Evolutionary conservation across 2,113 vertebrate species (phyloP).

Genomic region (Pongo abelii): DNA sequence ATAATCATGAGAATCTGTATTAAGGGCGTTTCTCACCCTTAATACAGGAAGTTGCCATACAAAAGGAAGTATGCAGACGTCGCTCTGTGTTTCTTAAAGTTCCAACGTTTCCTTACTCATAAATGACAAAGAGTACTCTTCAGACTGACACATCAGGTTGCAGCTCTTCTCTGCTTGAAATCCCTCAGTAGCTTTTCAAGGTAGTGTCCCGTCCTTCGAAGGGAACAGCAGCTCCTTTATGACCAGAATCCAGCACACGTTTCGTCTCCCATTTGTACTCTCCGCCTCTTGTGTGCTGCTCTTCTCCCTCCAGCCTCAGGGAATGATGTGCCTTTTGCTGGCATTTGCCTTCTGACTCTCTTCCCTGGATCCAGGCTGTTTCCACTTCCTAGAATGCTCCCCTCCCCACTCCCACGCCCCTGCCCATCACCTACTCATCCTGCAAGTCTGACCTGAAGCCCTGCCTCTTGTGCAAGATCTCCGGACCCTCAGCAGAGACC

Average conservation of each 20-base stretch:
- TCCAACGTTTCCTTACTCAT: background rate
- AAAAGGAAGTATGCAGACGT: background rate
- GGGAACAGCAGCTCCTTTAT: background rate
- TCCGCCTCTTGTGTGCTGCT: background rate
- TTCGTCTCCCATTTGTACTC: background rate
- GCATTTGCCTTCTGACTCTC: background rate
- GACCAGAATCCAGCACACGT: background rate
- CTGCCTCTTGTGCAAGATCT: background rate
- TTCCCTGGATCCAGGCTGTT: background rate
- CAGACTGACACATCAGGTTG: background rate
- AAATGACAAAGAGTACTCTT: background rate
- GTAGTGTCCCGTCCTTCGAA: background rate
- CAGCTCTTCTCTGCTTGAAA: background rate
- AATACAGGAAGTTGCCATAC: background rate
- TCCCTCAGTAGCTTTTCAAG: background rate
- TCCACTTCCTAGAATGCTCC: background rate
- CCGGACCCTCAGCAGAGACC: too few relatives aligned
- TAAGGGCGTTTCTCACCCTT: background rate
- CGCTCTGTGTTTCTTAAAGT: background rate
- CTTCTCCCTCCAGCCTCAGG: background rate
- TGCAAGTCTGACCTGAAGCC: background rate
- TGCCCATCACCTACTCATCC: background rate
- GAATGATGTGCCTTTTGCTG: background rate
- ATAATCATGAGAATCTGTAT: background rate
- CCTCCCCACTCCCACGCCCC: too few relatives aligned